Conservation (phyloP, 1,140 invertebrate species). For the Achatina immaculata region DNA sequence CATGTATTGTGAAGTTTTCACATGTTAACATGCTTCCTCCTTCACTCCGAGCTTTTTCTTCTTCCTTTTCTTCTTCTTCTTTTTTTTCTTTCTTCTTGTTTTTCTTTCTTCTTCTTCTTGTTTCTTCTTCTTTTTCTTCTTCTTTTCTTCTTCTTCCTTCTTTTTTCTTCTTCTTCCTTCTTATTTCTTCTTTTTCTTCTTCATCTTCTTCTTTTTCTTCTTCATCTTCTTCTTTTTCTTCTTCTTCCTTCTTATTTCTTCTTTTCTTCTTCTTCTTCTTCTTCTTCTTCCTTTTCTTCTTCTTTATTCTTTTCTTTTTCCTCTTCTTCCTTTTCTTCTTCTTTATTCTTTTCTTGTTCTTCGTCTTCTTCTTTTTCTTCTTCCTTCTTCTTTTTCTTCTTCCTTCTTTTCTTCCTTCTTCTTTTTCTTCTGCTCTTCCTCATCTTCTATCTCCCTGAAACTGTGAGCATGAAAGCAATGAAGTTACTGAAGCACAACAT, state of each 20-base stretch:
- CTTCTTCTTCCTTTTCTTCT: conserved; percentile 20
- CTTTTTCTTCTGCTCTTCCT: not conserved
- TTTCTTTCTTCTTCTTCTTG: not conserved
- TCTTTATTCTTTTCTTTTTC: conserved; percentile 18
- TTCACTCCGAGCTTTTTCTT: too few species aligned
- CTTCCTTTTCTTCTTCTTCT: not conserved
- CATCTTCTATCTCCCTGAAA: conserved; percentile 6
- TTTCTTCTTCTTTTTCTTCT: not conserved
- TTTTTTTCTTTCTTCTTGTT: not conserved
- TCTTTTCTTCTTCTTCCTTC: not conserved
- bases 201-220: not conserved
- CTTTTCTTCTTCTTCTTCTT: conserved; percentile 15
- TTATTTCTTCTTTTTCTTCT: not conserved
- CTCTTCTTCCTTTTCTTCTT: not conserved
- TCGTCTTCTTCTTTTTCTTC: not conserved
- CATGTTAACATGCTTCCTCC: too few species aligned
- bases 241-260: conserved; percentile 22
- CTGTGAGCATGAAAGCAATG: too few species aligned
- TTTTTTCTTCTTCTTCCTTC: not conserved
- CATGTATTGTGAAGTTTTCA: too few species aligned
- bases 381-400: conserved; percentile 28
- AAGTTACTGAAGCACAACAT: too few species aligned
- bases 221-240: conserved; percentile 4
- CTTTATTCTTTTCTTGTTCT: conserved; percentile 19
- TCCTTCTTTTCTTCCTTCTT: not conserved